Evolutionary conservation across 1,140 invertebrate genomes (phyloP).

Genomic region (Dreissena rostriformis): DNA sequence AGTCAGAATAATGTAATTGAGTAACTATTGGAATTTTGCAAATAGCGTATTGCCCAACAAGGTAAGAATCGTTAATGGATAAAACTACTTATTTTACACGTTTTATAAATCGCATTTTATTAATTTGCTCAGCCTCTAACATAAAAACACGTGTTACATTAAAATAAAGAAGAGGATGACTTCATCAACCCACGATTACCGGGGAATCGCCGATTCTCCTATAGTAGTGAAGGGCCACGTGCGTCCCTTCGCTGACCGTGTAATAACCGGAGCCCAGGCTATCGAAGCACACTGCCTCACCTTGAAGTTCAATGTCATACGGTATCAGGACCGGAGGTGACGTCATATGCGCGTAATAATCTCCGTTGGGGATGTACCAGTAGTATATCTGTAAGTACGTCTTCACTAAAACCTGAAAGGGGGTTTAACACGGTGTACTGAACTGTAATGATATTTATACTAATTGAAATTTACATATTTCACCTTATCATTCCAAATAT

Average conservation of each 20-base stretch:
- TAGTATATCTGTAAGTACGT: slow-evolving; percentile 61
- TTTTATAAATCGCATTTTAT: too few relatives aligned
- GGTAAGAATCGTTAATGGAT: too few relatives aligned
- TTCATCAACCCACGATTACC: neutral
- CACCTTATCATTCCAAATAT: neutral
- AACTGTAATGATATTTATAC: neutral
- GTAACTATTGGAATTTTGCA: too few relatives aligned
- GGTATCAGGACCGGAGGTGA: slow-evolving; percentile 40
- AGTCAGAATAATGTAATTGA: too few relatives aligned
- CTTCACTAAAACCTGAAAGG: slow-evolving; percentile 59
- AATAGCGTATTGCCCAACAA: too few relatives aligned
- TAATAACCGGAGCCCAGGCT: slow-evolving; percentile 63
- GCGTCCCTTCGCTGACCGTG: slow-evolving; percentile 62
- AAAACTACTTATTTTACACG: too few relatives aligned
- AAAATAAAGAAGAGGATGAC: too few relatives aligned
- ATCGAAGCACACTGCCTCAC: slow-evolving; percentile 63
- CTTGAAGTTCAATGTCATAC: slow-evolving; percentile 57
- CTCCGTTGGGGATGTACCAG: slow-evolving; percentile 53
- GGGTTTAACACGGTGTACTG: neutral
- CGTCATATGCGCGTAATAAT: slow-evolving; percentile 54
- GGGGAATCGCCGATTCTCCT: neutral
- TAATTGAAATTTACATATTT: too few relatives aligned
- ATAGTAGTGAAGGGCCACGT: slow-evolving; percentile 61
- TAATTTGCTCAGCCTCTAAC: too few relatives aligned
- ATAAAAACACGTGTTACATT: too few relatives aligned